Base-by-base conservation (phyloP, 92 coral and sea anemone species). In the Isaurus tuberculatus region DNA sequence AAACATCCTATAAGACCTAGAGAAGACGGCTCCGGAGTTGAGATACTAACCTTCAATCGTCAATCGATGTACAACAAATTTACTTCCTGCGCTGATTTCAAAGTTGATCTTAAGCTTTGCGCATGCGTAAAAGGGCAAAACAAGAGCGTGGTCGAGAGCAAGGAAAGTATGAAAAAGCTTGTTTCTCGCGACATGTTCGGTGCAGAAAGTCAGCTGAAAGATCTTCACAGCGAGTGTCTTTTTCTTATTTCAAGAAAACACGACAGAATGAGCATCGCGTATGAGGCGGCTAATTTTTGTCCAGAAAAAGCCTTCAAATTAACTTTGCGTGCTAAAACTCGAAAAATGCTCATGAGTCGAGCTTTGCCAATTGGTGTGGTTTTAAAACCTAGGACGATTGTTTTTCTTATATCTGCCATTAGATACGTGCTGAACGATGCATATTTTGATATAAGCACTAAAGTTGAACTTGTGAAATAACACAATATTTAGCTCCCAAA, bases 61-160 rank as follows among this genome's bases (percentile, higher is more conserved):
- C 77, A 71, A 49, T 71, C 77, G 20, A 71, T 71, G 57, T 71
- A 71, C 57, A 71, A 42, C 58, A 71, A 42, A 15, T 71, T 37
- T 46, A 71, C 58, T n/a, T 22, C 77, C 2, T 71, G 77, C 20
- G 57, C 55, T 5, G 77, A 71, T 7, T 22, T 31, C 30, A 40
- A 49, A 43, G 77, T 71, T 1, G 77, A 71, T 71, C n/a, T 71
- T 14, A 71, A 71, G 32, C 77, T 71, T 23, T 71, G 77, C 77
- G 77, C 77, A 42, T 71, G 77, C 58, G 77, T 34, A 17, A 71
- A 71, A 71, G 77, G 77, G 34, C 77, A 71, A 43, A 46, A 71
- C 33, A 43, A 43, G 58, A 71, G 77, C 49, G 33, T 71, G 15
- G 77, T 71, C 8, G 49, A 71, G 23, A 71, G 34, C 55, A 37